Percentiles rank a stretch among this genome's conserved stretches.
These are phyloP conservation scores for Trematomus bernacchii DNA, from an alignment of 2,797 vertebrate genomes.

Conservation along the genomic window DNA sequence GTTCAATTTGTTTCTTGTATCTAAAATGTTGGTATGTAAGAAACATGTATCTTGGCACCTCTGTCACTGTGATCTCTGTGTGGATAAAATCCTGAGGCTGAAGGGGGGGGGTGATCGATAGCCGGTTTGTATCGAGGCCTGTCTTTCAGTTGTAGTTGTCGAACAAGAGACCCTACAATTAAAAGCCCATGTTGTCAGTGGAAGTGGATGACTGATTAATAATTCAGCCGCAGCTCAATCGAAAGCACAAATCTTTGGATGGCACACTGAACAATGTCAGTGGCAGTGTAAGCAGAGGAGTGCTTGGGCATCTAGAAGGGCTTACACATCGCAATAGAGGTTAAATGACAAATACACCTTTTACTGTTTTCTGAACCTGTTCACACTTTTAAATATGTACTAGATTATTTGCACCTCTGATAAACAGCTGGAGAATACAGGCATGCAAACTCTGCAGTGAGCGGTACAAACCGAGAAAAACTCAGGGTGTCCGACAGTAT, in stretches of 20 bases:
- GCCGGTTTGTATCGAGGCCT: constrained; percentile 48
- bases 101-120: constrained; percentile 51
- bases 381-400: constrained; percentile 27
- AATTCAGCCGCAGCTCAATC: constrained; percentile 67
- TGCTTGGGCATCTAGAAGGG: constrained; percentile 40
- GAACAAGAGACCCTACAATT: constrained; percentile 74
- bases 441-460: constrained; percentile 23
- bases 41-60: constrained; percentile 4
- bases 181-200: constrained; percentile 74
- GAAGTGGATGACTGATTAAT: constrained; percentile 68
- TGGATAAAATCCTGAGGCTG: constrained; percentile 44
- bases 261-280: constrained; percentile 52
- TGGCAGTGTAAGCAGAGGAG: constrained; percentile 29
- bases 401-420: constrained; percentile 28
- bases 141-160: constrained; percentile 62
- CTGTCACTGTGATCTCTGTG: constrained; percentile 26
- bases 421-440: constrained; percentile 35
- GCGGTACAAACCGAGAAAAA: constrained; percentile 30
- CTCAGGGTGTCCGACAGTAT: constrained; percentile 31
- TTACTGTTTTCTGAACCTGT: constrained; percentile 33
- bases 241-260: constrained; percentile 66
- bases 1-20: constrained; percentile 2
- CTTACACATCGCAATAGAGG: constrained; percentile 43
- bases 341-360: constrained; percentile 28
- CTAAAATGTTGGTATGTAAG: constrained; percentile 2